Percentiles rank a stretch among this genome's conserved stretches.
Evolutionary conservation across 2,797 vertebrate species (phyloP).

Genomic region (Xyrichtys novacula): DNA sequence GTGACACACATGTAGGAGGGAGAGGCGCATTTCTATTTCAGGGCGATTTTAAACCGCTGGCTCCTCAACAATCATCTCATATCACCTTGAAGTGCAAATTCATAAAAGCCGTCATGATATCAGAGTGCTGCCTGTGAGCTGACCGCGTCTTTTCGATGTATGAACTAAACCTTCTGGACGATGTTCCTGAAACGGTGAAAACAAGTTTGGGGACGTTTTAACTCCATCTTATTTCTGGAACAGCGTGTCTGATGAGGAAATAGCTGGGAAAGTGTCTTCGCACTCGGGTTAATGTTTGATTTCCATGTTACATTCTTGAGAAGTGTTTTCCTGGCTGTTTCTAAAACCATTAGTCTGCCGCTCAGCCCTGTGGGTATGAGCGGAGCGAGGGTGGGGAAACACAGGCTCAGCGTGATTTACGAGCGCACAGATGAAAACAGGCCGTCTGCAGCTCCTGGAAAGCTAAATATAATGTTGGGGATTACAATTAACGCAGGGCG

Average conservation of each 20-base stretch:
- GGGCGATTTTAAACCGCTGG: conserved; percentile 1
- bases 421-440: conserved; percentile 38
- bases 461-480: conserved; percentile 24
- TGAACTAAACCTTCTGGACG: conserved; percentile 59
- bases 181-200: conserved; percentile 64
- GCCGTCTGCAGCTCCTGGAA: conserved; percentile 29
- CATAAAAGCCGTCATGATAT: conserved; percentile 35
- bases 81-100: conserved; percentile 10
- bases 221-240: conserved; percentile 42
- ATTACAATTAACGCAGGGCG: conserved; percentile 30
- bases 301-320: neutral
- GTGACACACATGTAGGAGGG: conserved; percentile 14
- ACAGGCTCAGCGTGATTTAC: conserved; percentile 41
- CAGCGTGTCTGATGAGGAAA: conserved; percentile 9
- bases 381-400: neutral
- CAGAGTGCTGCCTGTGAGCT: conserved; percentile 17
- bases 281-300: neutral
- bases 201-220: conserved; percentile 69
- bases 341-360: conserved; percentile 16
- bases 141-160: conserved; percentile 43
- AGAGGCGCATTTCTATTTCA: conserved; percentile 21
- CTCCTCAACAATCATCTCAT: neutral
- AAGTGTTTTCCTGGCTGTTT: conserved; percentile 12
- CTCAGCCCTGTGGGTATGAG: conserved; percentile 13
- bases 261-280: neutral